Percentiles rank a stretch among this genome's conserved stretches.
phyloP scores from a whole-genome alignment of 2,888 invertebrate species.

The Eupithecia centaureata region DNA sequence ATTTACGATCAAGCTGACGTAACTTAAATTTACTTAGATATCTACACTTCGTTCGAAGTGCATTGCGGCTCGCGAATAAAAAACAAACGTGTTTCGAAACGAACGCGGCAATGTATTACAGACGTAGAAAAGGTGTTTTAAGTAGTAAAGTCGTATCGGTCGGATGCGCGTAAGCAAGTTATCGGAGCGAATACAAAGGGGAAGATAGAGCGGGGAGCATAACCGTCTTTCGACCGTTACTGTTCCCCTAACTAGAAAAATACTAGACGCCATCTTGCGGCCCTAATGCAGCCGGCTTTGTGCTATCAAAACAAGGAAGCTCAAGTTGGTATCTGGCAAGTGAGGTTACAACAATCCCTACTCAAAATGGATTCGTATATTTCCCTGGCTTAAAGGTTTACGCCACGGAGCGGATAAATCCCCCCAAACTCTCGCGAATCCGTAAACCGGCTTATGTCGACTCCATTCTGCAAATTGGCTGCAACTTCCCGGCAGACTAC shows the following conservation, averaged over 20 bases:
- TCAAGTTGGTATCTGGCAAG: slow-evolving; percentile 48
- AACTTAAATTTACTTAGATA: slow-evolving; percentile 49
- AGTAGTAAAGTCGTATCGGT: slow-evolving; percentile 78
- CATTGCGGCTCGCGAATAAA: slow-evolving; percentile 65
- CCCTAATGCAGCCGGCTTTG: slow-evolving; percentile 59
- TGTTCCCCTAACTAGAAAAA: slow-evolving; percentile 82
- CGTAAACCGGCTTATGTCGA: slow-evolving; percentile 71
- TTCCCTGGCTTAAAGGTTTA: slow-evolving; percentile 59
- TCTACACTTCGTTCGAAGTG: slow-evolving; percentile 46
- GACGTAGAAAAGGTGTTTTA: slow-evolving; percentile 70
- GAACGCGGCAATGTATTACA: slow-evolving; percentile 69
- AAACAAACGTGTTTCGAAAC: slow-evolving; percentile 51
- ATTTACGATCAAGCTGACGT: slow-evolving; percentile 65
- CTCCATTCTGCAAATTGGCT: slow-evolving; percentile 42
- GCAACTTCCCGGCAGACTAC: slow-evolving; percentile 31
- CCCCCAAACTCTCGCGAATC: slow-evolving; percentile 56
- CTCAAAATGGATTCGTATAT: slow-evolving; percentile 60
- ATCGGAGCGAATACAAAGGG: slow-evolving; percentile 84
- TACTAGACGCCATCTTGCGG: slow-evolving; percentile 79
- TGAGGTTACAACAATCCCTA: slow-evolving; percentile 45
- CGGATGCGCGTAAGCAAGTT: slow-evolving; percentile 83
- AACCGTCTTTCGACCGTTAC: slow-evolving; percentile 84
- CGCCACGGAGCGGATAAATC: slow-evolving; percentile 57
- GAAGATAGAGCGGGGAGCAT: slow-evolving; percentile 82
- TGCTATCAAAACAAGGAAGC: slow-evolving; percentile 66